Conservation (phyloP, 2,113 vertebrate species). For the Columbina picui region DNA sequence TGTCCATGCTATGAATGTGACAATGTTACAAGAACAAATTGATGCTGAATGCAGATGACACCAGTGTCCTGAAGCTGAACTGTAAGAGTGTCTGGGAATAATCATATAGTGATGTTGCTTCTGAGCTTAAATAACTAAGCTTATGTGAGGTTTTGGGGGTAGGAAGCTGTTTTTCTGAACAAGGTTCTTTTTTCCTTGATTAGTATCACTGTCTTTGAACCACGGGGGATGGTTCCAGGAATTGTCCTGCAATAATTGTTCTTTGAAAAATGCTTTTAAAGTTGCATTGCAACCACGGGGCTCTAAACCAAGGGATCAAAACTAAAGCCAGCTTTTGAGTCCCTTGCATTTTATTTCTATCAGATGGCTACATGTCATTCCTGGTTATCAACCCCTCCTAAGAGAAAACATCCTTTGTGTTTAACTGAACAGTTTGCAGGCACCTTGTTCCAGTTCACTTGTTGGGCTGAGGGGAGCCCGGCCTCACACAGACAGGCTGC, state of each 20-base stretch:
- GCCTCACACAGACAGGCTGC: not conserved
- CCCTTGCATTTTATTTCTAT: not conserved
- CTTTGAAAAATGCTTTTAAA: constrained; percentile 2
- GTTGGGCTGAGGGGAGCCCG: not conserved
- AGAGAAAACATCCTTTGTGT: not conserved
- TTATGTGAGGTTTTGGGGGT: not conserved
- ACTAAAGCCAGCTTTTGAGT: not conserved
- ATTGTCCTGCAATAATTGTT: not conserved
- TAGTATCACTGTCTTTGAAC: not conserved
- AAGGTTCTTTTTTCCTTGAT: not conserved
- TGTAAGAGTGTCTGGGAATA: not conserved
- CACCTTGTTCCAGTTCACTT: not conserved
- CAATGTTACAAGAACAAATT: not conserved
- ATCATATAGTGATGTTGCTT: not conserved
- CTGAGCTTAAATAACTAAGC: not conserved
- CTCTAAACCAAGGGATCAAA: not conserved
- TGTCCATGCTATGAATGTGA: not conserved
- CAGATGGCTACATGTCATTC: not conserved
- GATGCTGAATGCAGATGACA: not conserved
- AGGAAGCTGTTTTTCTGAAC: not conserved
- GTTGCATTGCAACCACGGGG: not conserved
- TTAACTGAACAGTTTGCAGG: not conserved
- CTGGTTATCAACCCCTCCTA: not conserved
- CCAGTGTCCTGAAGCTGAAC: not conserved
- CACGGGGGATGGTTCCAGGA: constrained; percentile 10